Percentiles rank a stretch among this genome's conserved stretches.
phyloP scores from a whole-genome alignment of 2,888 invertebrate species.

The Cactoblastis cactorum region DNA sequence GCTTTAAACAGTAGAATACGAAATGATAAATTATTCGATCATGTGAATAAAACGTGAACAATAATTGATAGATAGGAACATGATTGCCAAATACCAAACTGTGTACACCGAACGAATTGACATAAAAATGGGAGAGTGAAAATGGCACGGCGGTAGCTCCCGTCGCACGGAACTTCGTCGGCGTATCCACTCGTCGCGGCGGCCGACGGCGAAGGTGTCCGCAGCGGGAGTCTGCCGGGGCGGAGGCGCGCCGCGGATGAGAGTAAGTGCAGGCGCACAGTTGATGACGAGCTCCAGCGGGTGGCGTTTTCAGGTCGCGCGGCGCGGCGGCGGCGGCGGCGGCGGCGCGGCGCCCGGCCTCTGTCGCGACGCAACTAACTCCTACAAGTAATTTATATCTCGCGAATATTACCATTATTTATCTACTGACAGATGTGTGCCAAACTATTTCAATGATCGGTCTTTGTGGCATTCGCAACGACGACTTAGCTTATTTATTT shows the following conservation, averaged over 20 bases:
- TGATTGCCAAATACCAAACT: too few species aligned
- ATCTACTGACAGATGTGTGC: too few species aligned
- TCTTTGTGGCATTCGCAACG: not conserved
- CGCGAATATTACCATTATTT: conserved; percentile 1
- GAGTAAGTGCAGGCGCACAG: not conserved
- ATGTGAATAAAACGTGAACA: too few species aligned
- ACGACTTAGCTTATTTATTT: too few species aligned
- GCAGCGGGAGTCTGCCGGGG: too few species aligned
- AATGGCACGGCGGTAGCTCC: too few species aligned
- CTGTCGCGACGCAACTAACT: not conserved
- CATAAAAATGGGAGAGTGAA: too few species aligned
- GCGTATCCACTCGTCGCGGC: not conserved
- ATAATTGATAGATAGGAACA: too few species aligned
- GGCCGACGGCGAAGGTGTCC: not conserved
- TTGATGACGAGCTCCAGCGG: not conserved
- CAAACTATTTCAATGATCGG: not conserved
- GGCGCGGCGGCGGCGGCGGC: not conserved
- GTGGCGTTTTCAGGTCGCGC: not conserved
- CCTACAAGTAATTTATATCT: not conserved
- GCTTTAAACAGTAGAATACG: too few species aligned
- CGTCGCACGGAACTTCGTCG: too few species aligned
- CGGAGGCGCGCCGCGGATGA: not conserved
- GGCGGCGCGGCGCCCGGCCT: not conserved
- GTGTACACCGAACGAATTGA: too few species aligned
- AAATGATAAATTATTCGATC: too few species aligned